Conservation (phyloP, 2,113 vertebrate species). For the Carollia perspicillata region DNA sequence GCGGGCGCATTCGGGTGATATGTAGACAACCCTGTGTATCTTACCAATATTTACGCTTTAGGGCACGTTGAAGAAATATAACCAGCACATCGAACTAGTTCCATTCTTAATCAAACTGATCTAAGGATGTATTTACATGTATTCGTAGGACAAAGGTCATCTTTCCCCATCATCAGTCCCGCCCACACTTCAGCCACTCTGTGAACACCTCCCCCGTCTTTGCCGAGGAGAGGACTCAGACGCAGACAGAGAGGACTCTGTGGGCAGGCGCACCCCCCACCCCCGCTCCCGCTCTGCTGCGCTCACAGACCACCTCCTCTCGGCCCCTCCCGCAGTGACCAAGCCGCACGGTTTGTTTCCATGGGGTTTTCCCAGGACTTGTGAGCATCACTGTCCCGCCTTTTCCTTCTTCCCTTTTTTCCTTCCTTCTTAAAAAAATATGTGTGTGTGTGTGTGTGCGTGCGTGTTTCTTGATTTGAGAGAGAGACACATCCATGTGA, state of each 20-base stretch:
- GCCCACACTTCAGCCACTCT: background rate
- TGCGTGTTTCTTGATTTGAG: too few species aligned
- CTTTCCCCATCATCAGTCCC: background rate
- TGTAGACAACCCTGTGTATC: background rate
- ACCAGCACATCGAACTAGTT: background rate
- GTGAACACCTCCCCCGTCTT: background rate
- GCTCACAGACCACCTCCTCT: too few species aligned
- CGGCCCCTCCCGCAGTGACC: background rate
- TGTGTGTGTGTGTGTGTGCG: too few species aligned
- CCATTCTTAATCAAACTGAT: background rate
- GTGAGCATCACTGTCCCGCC: background rate
- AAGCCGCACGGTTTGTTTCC: background rate
- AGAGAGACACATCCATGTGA: too few species aligned
- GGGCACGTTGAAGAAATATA: background rate
- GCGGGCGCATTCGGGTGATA: background rate
- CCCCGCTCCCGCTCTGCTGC: background rate
- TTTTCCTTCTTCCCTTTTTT: background rate
- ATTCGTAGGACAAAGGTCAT: background rate
- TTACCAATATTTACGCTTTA: background rate
- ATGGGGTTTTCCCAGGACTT: background rate
- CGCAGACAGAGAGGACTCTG: too few species aligned
- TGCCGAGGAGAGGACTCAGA: background rate
- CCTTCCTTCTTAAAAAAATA: too few species aligned
- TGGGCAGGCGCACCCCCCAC: too few species aligned
- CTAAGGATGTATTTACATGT: background rate